Base-by-base conservation (phyloP, 2,797 vertebrate genomes). In the Siniperca undulata region DNA sequence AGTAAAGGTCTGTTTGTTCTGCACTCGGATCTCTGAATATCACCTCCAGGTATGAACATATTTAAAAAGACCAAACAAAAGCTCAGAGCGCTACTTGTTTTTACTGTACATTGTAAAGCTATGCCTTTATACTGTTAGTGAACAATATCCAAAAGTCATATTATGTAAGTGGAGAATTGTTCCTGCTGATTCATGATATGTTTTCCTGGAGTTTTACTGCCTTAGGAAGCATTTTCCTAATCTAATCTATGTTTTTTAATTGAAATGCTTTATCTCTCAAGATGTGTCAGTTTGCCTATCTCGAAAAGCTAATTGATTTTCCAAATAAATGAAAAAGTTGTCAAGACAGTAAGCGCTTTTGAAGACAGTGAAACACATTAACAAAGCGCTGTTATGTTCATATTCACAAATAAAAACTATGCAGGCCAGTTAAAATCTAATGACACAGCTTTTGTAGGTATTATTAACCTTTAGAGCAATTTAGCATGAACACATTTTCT, bases 211-310 rank as follows among this genome's bases (percentile, higher is more conserved):
- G 78, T 80, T 71, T 75, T 73, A 70, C 69, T 70, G 82, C 86
- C 70, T 74, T 46, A 20, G 74, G 81, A 88, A 79, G 81, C 80
- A 69, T 88, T 85, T 85, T 75, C 1, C 77, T 86, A 80, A 90
- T 91, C 88, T 90, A 50, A 91, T 88, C 87, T 92, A 5, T 85
- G 24, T 27, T 59, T 83, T 87, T 78, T 91, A 91, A 93, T 93
- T 92, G 62, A 85, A 92, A 90, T 38, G 36, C 60, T 86, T 89
- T 86, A 93, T 93, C 91, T 91, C 81, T 80, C 27, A n/a, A 86
- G 78, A 88, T 86, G 70, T 81, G 67, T 66, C 70, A 44, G 52
- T 70, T 83, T 78, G 76, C 52, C 58, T 60, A 74, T 89, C 77
- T 80, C 20, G 5, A 67, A 79, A 80, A 77, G 60, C 36, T 82